Base-by-base conservation (phyloP, 2,113 vertebrate species). In the Falco punctatus region DNA sequence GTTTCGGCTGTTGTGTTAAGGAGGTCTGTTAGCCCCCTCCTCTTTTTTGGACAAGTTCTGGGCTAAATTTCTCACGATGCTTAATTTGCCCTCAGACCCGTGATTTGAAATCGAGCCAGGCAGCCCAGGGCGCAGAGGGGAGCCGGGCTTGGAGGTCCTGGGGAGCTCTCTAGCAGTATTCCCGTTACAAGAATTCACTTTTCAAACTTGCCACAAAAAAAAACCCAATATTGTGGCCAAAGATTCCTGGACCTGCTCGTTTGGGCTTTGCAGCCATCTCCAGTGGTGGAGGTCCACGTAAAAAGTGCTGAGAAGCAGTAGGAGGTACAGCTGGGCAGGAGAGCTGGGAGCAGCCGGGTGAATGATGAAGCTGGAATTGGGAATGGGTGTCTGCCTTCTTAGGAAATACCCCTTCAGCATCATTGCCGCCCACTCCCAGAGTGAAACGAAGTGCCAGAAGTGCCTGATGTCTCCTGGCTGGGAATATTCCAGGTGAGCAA, bases 361-460 rank as follows among this genome's bases (percentile, higher is more conserved):
- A 22, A 10, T 4, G 48, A 10, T 2, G 32, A 15, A 64, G 42
- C 48, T 32, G 74, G 15, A 48, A 21, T 11, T 33, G 61, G 49
- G 22, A 80, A 44, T 0, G 7, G 42, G 33, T 17, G 4, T 21
- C 75, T 3, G 10, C 6, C 0, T 6, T 48, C 67, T 38, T 18
- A 27, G 44, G n/a, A 64, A 23, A 14, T 12, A 26, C 23, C 5
- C 3, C 0, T 7, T 40, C 21, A 1, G 23, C 52, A 4, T 26
- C 46, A 1, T 9, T 28, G 24, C 35, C 27, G 18, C 59, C 40
- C 17, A 0, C 18, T 22, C 15, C 40, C 52, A 7, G 65, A 14
- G n/a, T 1, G 4, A 19, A 55, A 40, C 3, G 2, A 40, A 55
- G 32, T 10, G 49, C 3, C 3, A 6, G 66, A 17, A 15, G 22